Base-by-base conservation (phyloP, 1,140 invertebrate species). In the Hycleus cichorii region DNA sequence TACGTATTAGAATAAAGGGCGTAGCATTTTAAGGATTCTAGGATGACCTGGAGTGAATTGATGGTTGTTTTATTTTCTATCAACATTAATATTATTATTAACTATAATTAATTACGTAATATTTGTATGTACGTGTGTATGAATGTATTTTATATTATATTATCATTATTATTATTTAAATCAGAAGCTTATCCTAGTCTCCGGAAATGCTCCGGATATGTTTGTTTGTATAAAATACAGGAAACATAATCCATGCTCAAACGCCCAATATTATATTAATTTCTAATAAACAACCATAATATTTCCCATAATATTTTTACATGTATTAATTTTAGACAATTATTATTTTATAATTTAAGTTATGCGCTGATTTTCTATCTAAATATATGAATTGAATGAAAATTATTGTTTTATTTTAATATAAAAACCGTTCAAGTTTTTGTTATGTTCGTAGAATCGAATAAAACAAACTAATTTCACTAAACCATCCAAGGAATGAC, bases 101-200 rank as follows among this genome's bases (percentile, higher is more conserved):
- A 32, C 7, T 32, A 32, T 32, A 32, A 32, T 7, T 32, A 7
- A 32, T 32, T 32, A 4, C 32, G 7, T 3, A 32, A 32, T 32
- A 32, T 32, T 32, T 32, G 32, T 32, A 32, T 32, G 32, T 5
- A 5, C 7, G 32, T 32, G 27, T 45, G 62, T 43, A 60, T 60
- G 57, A 60, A 49, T 68, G 57, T 32, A 32, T 32, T 32, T 32
- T 32, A 32, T 32, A 18, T 18, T 18, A 18, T 32, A 32, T 32
- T 32, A 32, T 32, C 7, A 32, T 5, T 32, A 32, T 32, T 32
- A 32, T 32, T 32, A 32, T 32, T 32, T 32, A 32, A 32, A 32
- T 7, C 4, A 3, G 32, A 32, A 32, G 70, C 70, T 72, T 72
- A 64, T 72, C 70, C 70, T 71, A 55, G 64, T 63, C 53, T 69